Percentiles rank a stretch among this genome's conserved stretches.
These are phyloP conservation scores for Sapajus apella DNA, from an alignment of 2,113 vertebrate genomes.

Conservation along the genomic window DNA sequence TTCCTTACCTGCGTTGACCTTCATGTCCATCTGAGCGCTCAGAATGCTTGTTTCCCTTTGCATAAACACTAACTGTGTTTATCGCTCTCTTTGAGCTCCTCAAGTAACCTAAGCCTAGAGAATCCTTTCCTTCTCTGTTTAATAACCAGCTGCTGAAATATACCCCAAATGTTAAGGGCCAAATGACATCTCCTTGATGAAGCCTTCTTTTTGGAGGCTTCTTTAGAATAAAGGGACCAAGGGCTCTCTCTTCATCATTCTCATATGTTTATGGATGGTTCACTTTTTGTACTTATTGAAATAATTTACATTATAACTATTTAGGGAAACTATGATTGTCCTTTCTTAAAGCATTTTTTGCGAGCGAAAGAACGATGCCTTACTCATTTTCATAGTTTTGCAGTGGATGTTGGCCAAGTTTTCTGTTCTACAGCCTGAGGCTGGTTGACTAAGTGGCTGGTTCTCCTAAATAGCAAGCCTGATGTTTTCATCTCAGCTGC, in stretches of 20 bases:
- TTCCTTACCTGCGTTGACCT: background rate
- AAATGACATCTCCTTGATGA: background rate
- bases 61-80: background rate
- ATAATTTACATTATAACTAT: background rate
- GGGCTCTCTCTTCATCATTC: background rate
- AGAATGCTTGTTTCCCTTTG: background rate
- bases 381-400: background rate
- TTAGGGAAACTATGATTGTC: background rate
- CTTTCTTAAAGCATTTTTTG: background rate
- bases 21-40: background rate
- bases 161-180: background rate
- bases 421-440: background rate
- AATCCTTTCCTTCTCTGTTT: background rate
- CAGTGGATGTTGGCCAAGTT: background rate
- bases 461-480: background rate
- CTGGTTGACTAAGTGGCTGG: background rate
- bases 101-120: background rate
- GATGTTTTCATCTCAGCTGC: background rate
- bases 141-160: background rate
- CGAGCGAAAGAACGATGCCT: background rate
- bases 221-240: background rate
- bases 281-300: background rate
- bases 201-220: background rate
- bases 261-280: background rate
- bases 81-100: background rate